These are phyloP conservation scores for Aspidiotus destructor DNA, from an alignment of 2,888 invertebrate genomes.

Conservation along the genomic window DNA sequence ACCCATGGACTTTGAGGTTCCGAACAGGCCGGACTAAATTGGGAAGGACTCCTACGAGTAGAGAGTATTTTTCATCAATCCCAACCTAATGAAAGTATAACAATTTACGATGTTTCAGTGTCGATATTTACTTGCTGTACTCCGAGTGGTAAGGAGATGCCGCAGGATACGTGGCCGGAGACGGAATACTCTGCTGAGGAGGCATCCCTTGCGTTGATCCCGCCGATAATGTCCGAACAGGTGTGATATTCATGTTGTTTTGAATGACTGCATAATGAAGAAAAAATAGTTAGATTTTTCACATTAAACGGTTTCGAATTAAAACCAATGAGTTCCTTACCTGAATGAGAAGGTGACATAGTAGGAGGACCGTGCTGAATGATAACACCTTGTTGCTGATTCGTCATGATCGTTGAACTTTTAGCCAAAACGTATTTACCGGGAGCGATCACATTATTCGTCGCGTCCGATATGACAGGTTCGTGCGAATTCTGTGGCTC, in stretches of 20 bases:
- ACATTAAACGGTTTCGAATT: neutral
- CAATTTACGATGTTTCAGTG: neutral
- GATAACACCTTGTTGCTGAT: constrained; percentile 32
- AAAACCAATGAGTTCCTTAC: constrained; percentile 6
- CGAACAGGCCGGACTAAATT: constrained; percentile 59
- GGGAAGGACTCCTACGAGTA: constrained; percentile 49
- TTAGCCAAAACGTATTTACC: constrained; percentile 26
- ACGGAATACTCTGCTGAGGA: constrained; percentile 47
- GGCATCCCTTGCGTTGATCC: constrained; percentile 44
- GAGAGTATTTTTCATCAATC: neutral
- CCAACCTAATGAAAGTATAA: neutral
- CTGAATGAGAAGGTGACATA: constrained; percentile 42
- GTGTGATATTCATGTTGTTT: constrained; percentile 32
- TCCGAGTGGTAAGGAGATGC: constrained; percentile 69
- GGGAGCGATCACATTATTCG: constrained; percentile 26
- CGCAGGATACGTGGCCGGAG: constrained; percentile 65
- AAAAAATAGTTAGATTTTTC: neutral
- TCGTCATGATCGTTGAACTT: constrained; percentile 9
- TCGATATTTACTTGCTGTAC: constrained; percentile 60
- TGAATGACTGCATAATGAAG: constrained; percentile 20
- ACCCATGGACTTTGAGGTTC: constrained; percentile 49
- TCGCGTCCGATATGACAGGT: constrained; percentile 48
- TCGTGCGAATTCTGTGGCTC: constrained; percentile 67
- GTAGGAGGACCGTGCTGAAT: constrained; percentile 35
- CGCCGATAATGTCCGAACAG: constrained; percentile 37